A percentile compares a stretch with the other conserved stretches of the same genome.
Conservation (phyloP, 2,797 vertebrate genomes). For the Gymnocypris eckloni region DNA sequence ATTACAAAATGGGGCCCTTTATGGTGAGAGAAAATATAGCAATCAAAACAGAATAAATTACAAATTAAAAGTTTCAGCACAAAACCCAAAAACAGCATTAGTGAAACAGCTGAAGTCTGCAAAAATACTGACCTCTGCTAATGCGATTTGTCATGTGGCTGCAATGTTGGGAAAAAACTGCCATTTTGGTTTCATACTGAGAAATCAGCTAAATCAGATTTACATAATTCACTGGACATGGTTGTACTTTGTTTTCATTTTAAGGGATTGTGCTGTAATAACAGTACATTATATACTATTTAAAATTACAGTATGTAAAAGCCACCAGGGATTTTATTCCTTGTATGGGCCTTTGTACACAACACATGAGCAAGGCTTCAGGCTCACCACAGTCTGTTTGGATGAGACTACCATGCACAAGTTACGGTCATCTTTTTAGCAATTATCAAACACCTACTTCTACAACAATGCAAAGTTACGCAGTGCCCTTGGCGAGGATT, state of each 20-base stretch:
- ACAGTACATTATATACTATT: background rate
- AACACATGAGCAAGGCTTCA: constrained; percentile 33
- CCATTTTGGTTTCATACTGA: background rate
- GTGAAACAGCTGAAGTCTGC: constrained; percentile 31
- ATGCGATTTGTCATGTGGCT: constrained; percentile 2
- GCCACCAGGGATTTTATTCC: constrained; percentile 17
- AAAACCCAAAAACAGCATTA: constrained; percentile 23
- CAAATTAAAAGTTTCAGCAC: constrained; percentile 41
- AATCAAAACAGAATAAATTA: constrained; percentile 51
- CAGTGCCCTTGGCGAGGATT: constrained; percentile 46
- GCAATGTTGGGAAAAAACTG: background rate
- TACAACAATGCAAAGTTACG: constrained; percentile 15
- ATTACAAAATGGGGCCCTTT: constrained; percentile 49
- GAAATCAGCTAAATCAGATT: background rate
- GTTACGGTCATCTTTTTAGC: constrained; percentile 25
- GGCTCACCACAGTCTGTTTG: constrained; percentile 44
- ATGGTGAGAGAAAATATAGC: constrained; percentile 41
- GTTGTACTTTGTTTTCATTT: background rate
- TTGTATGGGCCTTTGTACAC: constrained; percentile 43
- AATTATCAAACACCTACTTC: constrained; percentile 46
- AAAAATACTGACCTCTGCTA: constrained; percentile 1
- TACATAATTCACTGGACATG: background rate
- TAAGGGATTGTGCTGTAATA: constrained; percentile 3
- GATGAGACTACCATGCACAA: background rate
- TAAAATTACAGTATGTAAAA: constrained; percentile 17